Conservation (phyloP, 2,888 invertebrate species). For the Drosophila vallismaia region DNA sequence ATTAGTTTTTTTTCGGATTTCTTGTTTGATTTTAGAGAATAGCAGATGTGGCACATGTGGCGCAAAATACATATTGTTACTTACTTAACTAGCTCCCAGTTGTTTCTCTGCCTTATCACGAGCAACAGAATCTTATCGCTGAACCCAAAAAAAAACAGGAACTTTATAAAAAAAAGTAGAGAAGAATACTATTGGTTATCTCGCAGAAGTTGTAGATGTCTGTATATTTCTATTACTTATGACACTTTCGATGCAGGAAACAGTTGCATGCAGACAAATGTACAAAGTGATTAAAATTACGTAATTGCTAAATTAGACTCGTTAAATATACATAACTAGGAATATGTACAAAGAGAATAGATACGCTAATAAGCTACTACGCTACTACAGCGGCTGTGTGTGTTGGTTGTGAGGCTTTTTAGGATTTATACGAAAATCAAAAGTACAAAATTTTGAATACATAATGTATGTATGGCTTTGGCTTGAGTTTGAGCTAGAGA, state of each 20-base stretch:
- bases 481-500: conserved; percentile 43
- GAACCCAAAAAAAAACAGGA: not conserved
- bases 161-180: not conserved
- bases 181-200: conserved; percentile 23
- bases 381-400: conserved; percentile 27
- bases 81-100: conserved; percentile 10
- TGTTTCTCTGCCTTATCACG: conserved; percentile 12
- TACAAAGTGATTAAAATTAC: conserved; percentile 61
- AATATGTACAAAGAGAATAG: conserved; percentile 56
- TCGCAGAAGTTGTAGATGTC: conserved; percentile 9
- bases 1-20: not conserved
- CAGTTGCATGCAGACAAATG: conserved; percentile 48
- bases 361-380: not conserved
- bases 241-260: conserved; percentile 46
- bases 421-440: conserved; percentile 12
- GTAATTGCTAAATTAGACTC: conserved; percentile 51
- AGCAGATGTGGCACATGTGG: conserved; percentile 11
- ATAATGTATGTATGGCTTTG: conserved; percentile 63
- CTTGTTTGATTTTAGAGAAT: not conserved
- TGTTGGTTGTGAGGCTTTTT: conserved; percentile 10
- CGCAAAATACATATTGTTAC: not conserved
- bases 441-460: conserved; percentile 15
- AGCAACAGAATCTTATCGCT: conserved; percentile 29
- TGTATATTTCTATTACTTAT: conserved; percentile 40
- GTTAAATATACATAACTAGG: conserved; percentile 34